Evolutionary conservation across 2,113 vertebrate species (phyloP).

Genomic region (Phyllostomus hastatus): DNA sequence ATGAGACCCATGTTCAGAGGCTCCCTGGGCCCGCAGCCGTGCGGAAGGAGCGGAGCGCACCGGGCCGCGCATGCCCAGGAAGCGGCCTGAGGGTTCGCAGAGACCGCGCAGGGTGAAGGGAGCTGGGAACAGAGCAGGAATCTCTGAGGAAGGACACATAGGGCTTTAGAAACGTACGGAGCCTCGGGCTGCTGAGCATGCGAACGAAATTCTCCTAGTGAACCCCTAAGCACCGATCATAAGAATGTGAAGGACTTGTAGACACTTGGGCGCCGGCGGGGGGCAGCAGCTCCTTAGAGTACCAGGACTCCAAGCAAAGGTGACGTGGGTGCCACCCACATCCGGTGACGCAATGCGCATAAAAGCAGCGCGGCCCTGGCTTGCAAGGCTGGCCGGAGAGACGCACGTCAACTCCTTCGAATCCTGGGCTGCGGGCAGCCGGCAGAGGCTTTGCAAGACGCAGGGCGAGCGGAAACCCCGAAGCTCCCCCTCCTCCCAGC

Average conservation of each 20-base stretch:
- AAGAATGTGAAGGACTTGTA: not conserved
- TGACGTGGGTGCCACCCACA: not conserved
- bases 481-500: fast-evolving
- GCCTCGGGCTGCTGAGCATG: not conserved
- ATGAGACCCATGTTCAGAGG: not conserved
- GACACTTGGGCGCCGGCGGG: fast-evolving
- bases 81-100: not conserved
- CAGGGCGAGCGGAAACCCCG: fast-evolving
- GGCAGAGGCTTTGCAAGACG: not conserved
- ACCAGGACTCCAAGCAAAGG: not conserved
- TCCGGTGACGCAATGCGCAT: not conserved
- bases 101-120: fast-evolving
- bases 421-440: not conserved
- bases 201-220: not conserved
- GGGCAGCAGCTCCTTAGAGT: not conserved
- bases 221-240: not conserved
- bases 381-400: not conserved
- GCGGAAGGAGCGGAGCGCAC: too few relatives aligned
- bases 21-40: not conserved
- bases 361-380: too few relatives aligned
- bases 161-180: not conserved
- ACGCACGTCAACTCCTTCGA: fast-evolving
- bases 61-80: fast-evolving
- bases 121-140: fast-evolving
- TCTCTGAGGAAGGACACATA: fast-evolving